Conservation (phyloP, 2,888 invertebrate species). For the Abrostola tripartita region DNA sequence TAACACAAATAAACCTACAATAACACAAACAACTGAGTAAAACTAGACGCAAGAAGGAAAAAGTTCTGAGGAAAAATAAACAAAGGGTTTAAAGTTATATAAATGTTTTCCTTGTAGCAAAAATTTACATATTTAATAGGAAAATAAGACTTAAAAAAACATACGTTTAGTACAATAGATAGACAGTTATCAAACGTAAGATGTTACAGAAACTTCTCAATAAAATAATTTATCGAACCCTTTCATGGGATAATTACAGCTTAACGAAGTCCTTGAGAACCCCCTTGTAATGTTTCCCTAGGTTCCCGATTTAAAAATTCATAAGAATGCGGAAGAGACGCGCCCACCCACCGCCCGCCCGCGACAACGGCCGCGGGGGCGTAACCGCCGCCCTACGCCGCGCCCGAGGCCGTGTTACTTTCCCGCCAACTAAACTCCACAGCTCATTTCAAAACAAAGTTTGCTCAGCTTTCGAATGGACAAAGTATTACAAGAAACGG, state of each 20-base stretch:
- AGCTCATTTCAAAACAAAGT: slow-evolving; percentile 9
- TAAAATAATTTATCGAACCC: slow-evolving; percentile 9
- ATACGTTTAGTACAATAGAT: too few relatives aligned
- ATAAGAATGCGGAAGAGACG: slow-evolving; percentile 76
- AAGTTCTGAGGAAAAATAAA: too few relatives aligned
- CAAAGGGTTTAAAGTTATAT: too few relatives aligned
- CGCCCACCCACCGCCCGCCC: slow-evolving; percentile 87
- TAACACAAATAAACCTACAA: too few relatives aligned
- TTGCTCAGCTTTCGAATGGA: neutral
- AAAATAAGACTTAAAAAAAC: too few relatives aligned
- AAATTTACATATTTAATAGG: too few relatives aligned
- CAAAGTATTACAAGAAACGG: neutral
- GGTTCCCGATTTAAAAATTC: slow-evolving; percentile 63
- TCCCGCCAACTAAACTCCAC: slow-evolving; percentile 68
- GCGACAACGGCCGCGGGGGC: slow-evolving; percentile 81
- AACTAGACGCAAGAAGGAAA: too few relatives aligned
- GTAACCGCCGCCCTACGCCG: slow-evolving; percentile 86
- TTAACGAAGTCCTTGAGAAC: slow-evolving; percentile 23
- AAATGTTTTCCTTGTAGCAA: too few relatives aligned
- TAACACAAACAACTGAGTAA: too few relatives aligned
- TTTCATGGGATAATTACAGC: slow-evolving; percentile 23
- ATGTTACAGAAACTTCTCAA: slow-evolving; percentile 1
- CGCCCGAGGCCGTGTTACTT: slow-evolving; percentile 69
- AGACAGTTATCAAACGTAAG: too few relatives aligned
- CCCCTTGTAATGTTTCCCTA: slow-evolving; percentile 49